A percentile compares a stretch with the other conserved stretches of the same genome.
Evolutionary conservation across 2,888 invertebrate species (phyloP).

Genomic region (Perizoma affinitatum): DNA sequence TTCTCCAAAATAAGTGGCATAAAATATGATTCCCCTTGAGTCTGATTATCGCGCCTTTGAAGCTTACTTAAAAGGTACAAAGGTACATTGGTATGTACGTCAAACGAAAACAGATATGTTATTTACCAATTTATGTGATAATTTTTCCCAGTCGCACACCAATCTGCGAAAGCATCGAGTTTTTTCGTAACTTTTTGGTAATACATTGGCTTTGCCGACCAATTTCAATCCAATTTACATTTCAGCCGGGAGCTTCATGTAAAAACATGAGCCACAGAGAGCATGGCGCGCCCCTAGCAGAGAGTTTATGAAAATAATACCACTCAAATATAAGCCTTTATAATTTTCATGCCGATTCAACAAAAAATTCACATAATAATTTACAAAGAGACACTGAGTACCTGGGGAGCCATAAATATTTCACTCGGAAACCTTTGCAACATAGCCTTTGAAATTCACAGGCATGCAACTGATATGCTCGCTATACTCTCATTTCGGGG

Average conservation of each 20-base stretch:
- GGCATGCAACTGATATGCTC: slow-evolving; percentile 44
- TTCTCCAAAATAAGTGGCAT: not conserved
- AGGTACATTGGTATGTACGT: slow-evolving; percentile 10
- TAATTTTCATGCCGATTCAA: slow-evolving; percentile 47
- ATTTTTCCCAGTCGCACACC: slow-evolving; percentile 56
- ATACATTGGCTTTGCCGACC: slow-evolving; percentile 70
- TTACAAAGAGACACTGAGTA: slow-evolving; percentile 52
- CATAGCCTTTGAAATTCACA: slow-evolving; percentile 46
- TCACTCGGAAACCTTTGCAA: slow-evolving; percentile 45
- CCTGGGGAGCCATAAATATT: slow-evolving; percentile 54
- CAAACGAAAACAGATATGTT: slow-evolving; percentile 31
- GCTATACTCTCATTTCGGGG: slow-evolving; percentile 41
- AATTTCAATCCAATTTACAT: slow-evolving; percentile 77
- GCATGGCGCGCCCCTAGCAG: slow-evolving; percentile 50
- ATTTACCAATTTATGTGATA: slow-evolving; percentile 43
- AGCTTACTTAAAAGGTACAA: slow-evolving; percentile 13
- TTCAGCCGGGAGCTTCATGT: slow-evolving; percentile 75
- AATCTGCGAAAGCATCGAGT: slow-evolving; percentile 56
- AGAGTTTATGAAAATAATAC: slow-evolving; percentile 58
- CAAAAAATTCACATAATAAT: slow-evolving; percentile 54
- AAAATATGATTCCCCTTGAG: slow-evolving; percentile 4
- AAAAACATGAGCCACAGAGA: slow-evolving; percentile 70
- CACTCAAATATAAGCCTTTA: slow-evolving; percentile 34
- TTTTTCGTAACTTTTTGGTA: slow-evolving; percentile 62
- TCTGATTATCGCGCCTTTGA: slow-evolving; percentile 15